Base-by-base conservation (phyloP, 2,888 invertebrate genomes). In the Podotricha telesiphe region DNA sequence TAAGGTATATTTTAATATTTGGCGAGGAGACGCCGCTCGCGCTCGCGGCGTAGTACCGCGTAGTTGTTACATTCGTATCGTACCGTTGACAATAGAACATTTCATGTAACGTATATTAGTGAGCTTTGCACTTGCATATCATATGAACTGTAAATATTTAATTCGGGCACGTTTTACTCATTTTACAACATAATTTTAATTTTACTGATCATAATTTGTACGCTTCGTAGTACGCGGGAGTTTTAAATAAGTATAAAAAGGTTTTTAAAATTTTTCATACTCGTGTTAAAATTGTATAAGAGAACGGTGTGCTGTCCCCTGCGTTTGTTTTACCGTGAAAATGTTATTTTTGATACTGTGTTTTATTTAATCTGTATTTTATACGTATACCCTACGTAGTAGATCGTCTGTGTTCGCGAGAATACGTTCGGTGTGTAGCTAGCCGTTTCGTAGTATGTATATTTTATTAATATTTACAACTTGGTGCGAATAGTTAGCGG, bases 41-140 rank as follows among this genome's bases (percentile, higher is more conserved):
- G 62, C 42, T 47, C 45, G 67, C 42, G 53, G 51, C 28, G 19
- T 80, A 81, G 77, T 82, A 80, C 79, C 86, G 84, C 80, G 84
- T 88, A 88, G 84, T 75, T 78, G 82, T 86, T 84, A 87, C 86
- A 69, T 73, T 42, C 59, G 59, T 48, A 48, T 70, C 75, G 69
- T 75, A 76, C 76, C 73, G 74, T 67, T 77, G 82, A 82, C 82
- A 82, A 82, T 83, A 83, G 82, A 76, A 74, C 78, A 80, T 76
- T 79, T 77, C 78, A 77, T 77, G 77, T 81, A 84, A 87, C 82
- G 84, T 89, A 61, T 67, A 62, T 91, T 92, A 93, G 93, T 89
- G 93, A 93, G 93, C 93, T 93, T 92, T 91, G 93, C 93, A 91
- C 91, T 93, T 92, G 93, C 93, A 93, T 93, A 93, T 93, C 93